Conservation (phyloP, 2,888 invertebrate species). For the Lobophora halterata region DNA sequence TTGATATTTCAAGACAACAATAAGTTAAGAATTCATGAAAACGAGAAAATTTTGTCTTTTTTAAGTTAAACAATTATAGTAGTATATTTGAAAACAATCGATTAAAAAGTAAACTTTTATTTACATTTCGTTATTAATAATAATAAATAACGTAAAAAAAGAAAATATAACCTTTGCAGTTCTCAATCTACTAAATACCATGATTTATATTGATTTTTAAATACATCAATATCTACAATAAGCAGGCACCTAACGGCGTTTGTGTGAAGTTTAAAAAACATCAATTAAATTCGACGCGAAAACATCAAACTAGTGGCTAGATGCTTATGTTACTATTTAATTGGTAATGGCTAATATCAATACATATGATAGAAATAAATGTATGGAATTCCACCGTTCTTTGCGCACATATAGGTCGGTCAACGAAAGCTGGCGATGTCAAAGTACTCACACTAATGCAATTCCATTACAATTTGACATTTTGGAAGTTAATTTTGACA, state of each 20-base stretch:
- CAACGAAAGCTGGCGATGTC: no score
- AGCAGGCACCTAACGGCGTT: slow-evolving; percentile 57
- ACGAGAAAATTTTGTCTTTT: neutral
- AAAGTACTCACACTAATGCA: no score
- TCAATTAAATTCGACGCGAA: slow-evolving; percentile 43
- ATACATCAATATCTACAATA: slow-evolving; percentile 41
- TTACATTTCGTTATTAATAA: neutral
- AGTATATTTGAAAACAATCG: slow-evolving; percentile 1
- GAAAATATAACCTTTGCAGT: no score
- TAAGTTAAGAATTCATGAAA: neutral
- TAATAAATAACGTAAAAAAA: slow-evolving; percentile 36
- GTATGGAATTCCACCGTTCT: neutral
- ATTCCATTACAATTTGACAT: no score
- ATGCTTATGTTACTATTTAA: slow-evolving; percentile 22
- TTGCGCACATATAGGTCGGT: no score
- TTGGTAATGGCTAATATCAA: slow-evolving; percentile 14
- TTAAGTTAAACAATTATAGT: neutral
- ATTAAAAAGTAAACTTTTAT: slow-evolving; percentile 6
- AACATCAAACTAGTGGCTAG: slow-evolving; percentile 40
- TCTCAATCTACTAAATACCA: slow-evolving; percentile 23
- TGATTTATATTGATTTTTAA: slow-evolving; percentile 40
- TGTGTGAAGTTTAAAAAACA: slow-evolving; percentile 25
- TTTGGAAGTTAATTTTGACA: no score
- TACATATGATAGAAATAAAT: slow-evolving; percentile 14
- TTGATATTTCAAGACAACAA: slow-evolving; percentile 20